Evolutionary conservation across 2,113 vertebrate species (phyloP).

Genomic region (Carassius carassius): DNA sequence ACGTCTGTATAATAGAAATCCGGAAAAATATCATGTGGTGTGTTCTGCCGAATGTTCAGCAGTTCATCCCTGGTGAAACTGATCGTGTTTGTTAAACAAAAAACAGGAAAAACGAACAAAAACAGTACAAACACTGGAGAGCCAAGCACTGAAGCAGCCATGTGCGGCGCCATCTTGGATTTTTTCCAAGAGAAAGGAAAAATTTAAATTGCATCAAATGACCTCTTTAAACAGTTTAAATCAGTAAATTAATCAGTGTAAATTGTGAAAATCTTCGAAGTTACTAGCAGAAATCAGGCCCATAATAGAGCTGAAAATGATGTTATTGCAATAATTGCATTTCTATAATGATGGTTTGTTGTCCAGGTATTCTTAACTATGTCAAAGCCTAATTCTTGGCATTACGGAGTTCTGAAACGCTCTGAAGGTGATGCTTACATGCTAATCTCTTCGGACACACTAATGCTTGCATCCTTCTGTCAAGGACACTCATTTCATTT

Average conservation of each 20-base stretch:
- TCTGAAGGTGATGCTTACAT: conserved; percentile 10
- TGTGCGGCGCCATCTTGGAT: too few relatives aligned
- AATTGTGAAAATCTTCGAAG: not conserved
- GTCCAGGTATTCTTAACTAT: not conserved
- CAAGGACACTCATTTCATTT: conserved; percentile 77
- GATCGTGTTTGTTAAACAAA: too few relatives aligned
- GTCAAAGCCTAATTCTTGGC: not conserved
- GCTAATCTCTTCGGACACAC: conserved; percentile 24
- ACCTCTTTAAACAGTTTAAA: not conserved
- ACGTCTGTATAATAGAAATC: too few relatives aligned
- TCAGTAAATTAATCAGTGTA: not conserved
- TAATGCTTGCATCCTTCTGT: conserved; percentile 71
- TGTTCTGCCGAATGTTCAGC: too few relatives aligned
- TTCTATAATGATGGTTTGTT: not conserved
- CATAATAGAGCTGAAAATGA: not conserved
- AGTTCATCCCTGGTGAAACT: too few relatives aligned
- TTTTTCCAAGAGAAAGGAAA: too few relatives aligned
- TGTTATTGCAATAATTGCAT: not conserved
- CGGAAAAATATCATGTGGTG: too few relatives aligned
- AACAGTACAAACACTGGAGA: too few relatives aligned
- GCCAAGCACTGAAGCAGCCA: too few relatives aligned
- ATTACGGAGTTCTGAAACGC: not conserved
- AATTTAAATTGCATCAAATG: too few relatives aligned
- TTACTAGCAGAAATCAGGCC: not conserved
- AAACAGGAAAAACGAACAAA: too few relatives aligned